Conservation (phyloP, 2,888 invertebrate species). For the Drosophila mayaguana region DNA sequence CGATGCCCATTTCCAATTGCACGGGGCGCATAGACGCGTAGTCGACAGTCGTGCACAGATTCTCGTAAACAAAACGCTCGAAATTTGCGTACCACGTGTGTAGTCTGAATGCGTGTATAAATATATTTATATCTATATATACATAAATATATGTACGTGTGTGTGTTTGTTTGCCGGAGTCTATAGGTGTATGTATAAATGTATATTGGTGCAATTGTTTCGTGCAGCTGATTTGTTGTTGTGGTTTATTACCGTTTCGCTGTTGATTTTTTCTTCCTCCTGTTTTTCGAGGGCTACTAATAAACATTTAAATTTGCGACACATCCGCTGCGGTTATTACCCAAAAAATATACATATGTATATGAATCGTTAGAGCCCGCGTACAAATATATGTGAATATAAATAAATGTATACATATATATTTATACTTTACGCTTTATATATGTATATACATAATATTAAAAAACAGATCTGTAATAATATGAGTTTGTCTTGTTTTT, state of each 20-base stretch:
- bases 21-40: conserved; percentile 45
- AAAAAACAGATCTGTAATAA: not conserved
- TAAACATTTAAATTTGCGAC: conserved; percentile 59
- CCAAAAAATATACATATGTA: conserved; percentile 10
- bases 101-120: conserved; percentile 32
- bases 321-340: conserved; percentile 66
- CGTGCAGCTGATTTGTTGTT: conserved; percentile 45
- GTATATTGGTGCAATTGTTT: conserved; percentile 46
- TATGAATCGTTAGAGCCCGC: conserved; percentile 22
- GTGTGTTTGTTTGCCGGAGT: conserved; percentile 5
- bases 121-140: conserved; percentile 14
- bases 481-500: conserved; percentile 4
- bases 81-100: conserved; percentile 75
- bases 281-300: conserved; percentile 47
- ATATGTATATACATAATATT: not conserved
- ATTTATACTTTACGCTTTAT: no score
- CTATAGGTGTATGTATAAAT: conserved; percentile 15
- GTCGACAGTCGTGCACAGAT: conserved; percentile 61
- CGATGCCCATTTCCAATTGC: conserved; percentile 55
- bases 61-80: conserved; percentile 66
- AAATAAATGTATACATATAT: conserved; percentile 12
- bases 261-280: conserved; percentile 8
- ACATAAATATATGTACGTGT: not conserved
- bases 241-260: conserved; percentile 37
- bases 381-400: conserved; percentile 20